Evolutionary conservation across 2,888 invertebrate species (phyloP).

Genomic region (Macaria liturata): DNA sequence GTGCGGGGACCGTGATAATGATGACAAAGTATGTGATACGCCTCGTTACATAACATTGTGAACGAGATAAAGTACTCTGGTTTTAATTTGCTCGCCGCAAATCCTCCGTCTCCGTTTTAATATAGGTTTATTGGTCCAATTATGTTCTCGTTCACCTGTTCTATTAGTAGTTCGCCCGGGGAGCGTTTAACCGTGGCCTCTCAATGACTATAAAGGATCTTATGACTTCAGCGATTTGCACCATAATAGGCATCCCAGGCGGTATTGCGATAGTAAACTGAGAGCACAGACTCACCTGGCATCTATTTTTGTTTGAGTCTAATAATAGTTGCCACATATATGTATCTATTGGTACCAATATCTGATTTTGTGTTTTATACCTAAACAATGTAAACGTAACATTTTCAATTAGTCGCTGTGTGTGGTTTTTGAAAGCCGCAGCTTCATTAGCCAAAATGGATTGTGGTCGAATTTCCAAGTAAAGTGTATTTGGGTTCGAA

Average conservation of each 20-base stretch:
- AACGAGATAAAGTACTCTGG: conserved; percentile 6
- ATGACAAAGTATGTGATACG: conserved; percentile 19
- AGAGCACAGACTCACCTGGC: conserved; percentile 12
- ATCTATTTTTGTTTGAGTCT: background rate
- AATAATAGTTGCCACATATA: too few species aligned
- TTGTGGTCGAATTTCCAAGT: too few species aligned
- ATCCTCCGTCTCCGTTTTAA: background rate
- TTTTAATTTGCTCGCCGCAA: conserved; percentile 3
- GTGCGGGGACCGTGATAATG: conserved; percentile 15
- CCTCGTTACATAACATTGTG: conserved; percentile 4
- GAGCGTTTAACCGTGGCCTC: conserved; percentile 12
- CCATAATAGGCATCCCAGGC: conserved; percentile 18
- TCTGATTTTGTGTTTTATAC: too few species aligned
- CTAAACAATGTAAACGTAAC: too few species aligned
- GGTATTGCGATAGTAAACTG: conserved; percentile 17
- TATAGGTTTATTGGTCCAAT: conserved; percentile 9
- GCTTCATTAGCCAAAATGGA: too few species aligned
- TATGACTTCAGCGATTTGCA: conserved; percentile 16
- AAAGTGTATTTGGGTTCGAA: too few species aligned
- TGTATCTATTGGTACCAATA: too few species aligned
- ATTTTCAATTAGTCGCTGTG: too few species aligned
- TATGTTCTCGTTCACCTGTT: conserved; percentile 1
- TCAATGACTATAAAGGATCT: conserved; percentile 22
- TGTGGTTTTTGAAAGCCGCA: too few species aligned
- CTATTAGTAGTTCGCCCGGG: conserved; percentile 2